Evolutionary conservation across 2,888 invertebrate species (phyloP).

Genomic region (Gnatocerus cornutus): DNA sequence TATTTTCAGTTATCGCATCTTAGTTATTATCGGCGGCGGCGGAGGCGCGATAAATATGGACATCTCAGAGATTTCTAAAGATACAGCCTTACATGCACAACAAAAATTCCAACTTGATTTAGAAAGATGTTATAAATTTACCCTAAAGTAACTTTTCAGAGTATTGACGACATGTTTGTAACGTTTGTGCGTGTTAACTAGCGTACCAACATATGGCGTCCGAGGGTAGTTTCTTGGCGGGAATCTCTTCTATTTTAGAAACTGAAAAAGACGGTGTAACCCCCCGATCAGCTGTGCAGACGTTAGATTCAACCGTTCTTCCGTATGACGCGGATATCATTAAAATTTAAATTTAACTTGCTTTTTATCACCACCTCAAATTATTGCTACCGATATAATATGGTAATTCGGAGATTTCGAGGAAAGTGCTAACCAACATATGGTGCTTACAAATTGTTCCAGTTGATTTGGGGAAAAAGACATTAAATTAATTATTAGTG

Average conservation of each 20-base stretch:
- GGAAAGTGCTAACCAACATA: conserved; percentile 15
- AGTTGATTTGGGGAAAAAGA: conserved; percentile 1
- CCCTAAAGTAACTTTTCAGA: conserved; percentile 28
- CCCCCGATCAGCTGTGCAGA: conserved; percentile 58
- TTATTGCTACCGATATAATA: conserved; percentile 27
- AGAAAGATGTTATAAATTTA: conserved; percentile 21
- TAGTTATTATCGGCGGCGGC: conserved; percentile 51
- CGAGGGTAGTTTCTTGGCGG: conserved; percentile 60
- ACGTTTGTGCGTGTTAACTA: conserved; percentile 34
- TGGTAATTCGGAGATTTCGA: conserved; percentile 36
- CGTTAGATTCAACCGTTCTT: conserved; percentile 59
- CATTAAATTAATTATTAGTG: neutral
- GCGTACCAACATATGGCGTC: conserved; percentile 55
- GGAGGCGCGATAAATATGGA: neutral
- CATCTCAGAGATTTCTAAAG: neutral
- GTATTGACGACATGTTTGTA: conserved; percentile 42
- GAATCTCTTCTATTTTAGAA: conserved; percentile 54
- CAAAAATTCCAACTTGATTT: conserved; percentile 37
- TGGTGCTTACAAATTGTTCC: conserved; percentile 16
- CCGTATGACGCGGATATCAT: conserved; percentile 63
- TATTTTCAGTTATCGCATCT: conserved; percentile 56
- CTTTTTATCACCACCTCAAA: conserved; percentile 38
- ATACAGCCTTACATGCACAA: neutral
- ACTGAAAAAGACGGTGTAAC: conserved; percentile 52
- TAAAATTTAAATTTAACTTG: conserved; percentile 61